These are phyloP conservation scores for Melanostoma mellinum DNA, from an alignment of 2,888 invertebrate species.

Conservation along the genomic window DNA sequence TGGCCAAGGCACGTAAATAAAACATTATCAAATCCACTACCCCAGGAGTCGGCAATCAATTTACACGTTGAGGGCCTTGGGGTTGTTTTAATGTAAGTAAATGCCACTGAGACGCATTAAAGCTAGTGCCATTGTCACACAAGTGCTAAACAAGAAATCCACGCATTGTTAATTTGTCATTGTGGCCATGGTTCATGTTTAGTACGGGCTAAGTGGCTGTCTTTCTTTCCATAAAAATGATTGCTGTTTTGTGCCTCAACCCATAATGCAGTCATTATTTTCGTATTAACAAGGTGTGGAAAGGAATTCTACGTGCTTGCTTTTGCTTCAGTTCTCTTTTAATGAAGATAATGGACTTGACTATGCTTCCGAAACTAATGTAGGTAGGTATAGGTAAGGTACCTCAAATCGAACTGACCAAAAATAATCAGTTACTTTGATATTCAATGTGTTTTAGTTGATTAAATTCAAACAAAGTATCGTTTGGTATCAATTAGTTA, in stretches of 20 bases:
- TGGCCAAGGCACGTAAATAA: conserved; percentile 69
- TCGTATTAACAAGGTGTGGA: conserved; percentile 84
- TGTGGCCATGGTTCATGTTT: conserved; percentile 64
- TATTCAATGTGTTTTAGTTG: conserved; percentile 54
- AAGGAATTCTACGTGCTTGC: conserved; percentile 75
- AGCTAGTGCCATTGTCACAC: conserved; percentile 69
- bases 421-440: conserved; percentile 54
- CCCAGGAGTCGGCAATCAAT: conserved; percentile 63
- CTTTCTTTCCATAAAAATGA: conserved; percentile 71
- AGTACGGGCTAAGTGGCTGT: conserved; percentile 67
- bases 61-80: conserved; percentile 62
- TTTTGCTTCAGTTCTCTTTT: conserved; percentile 43
- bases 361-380: conserved; percentile 61
- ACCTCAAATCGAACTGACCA: conserved; percentile 24
- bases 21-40: conserved; percentile 70
- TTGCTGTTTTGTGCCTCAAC: conserved; percentile 70
- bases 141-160: conserved; percentile 69
- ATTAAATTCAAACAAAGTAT: conserved; percentile 70
- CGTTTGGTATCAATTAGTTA: conserved; percentile 59
- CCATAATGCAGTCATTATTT: conserved; percentile 82
- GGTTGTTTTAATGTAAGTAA: conserved; percentile 72
- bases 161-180: conserved; percentile 71
- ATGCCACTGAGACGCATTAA: conserved; percentile 72
- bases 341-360: conserved; percentile 71
- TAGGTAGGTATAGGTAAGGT: conserved; percentile 16